Conservation (phyloP, 2,797 vertebrate genomes). For the Myotis daubentonii region DNA sequence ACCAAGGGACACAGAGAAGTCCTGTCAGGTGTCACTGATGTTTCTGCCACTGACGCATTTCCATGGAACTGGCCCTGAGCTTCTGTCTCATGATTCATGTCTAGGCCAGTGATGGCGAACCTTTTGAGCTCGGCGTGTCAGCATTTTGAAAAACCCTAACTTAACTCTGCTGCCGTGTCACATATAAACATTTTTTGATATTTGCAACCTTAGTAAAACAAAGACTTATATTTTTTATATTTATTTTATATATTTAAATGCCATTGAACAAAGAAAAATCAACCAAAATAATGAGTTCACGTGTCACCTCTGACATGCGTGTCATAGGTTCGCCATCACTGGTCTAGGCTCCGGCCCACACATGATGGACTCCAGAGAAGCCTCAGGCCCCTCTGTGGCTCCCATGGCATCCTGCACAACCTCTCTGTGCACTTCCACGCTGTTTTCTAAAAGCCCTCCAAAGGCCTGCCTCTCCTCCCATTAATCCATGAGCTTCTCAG, state of each 20-base stretch:
- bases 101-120: too few relatives aligned
- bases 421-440: background rate
- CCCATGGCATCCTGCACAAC: background rate
- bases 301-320: too few relatives aligned
- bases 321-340: too few relatives aligned
- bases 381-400: background rate
- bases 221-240: too few relatives aligned
- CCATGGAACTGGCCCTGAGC: background rate
- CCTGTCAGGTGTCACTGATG: background rate
- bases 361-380: background rate
- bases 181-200: too few relatives aligned
- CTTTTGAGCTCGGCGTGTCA: too few relatives aligned
- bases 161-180: too few relatives aligned
- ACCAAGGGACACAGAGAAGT: background rate
- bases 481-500: background rate
- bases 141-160: too few relatives aligned
- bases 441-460: background rate
- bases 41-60: background rate
- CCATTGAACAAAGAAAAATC: too few relatives aligned
- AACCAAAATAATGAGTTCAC: too few relatives aligned
- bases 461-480: background rate
- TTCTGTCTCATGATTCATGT: background rate
- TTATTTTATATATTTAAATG: too few relatives aligned
- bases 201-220: too few relatives aligned
- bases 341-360: background rate